Conservation (phyloP, 2,113 vertebrate species). For the Sinosuthora webbiana region DNA sequence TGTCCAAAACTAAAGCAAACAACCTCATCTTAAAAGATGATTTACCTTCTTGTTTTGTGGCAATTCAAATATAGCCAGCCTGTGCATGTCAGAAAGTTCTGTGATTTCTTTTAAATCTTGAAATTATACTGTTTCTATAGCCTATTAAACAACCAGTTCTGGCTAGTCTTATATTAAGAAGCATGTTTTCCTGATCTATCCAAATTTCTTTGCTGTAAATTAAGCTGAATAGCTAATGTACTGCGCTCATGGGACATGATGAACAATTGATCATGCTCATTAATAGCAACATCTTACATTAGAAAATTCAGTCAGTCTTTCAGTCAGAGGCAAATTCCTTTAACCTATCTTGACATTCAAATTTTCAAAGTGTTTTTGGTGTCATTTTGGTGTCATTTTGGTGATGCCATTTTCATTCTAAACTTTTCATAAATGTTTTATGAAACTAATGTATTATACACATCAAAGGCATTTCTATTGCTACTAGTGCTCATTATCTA, state of each 20-base stretch:
- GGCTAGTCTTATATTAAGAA: not conserved
- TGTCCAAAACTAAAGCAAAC: not conserved
- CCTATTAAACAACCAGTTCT: not conserved
- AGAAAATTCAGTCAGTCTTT: not conserved
- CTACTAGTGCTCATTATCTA: not conserved
- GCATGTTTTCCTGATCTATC: not conserved
- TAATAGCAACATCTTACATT: not conserved
- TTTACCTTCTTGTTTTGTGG: not conserved
- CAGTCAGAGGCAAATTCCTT: not conserved
- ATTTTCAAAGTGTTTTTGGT: not conserved
- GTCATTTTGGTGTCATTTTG: not conserved
- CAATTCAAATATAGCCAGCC: not conserved
- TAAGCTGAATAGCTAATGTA: not conserved
- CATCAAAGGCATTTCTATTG: not conserved
- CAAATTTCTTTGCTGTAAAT: not conserved
- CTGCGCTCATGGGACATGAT: not conserved
- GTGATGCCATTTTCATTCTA: not conserved
- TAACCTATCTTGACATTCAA: not conserved
- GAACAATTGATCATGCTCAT: not conserved
- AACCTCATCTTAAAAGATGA: not conserved
- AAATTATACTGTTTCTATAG: not conserved
- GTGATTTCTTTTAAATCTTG: not conserved
- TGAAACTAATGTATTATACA: not conserved
- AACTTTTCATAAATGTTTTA: not conserved
- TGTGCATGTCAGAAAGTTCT: not conserved